A percentile compares a stretch with the other conserved stretches of the same genome.
Evolutionary conservation across 2,797 vertebrate genomes (phyloP).

Genomic region (Melanotaenia trifasciata): DNA sequence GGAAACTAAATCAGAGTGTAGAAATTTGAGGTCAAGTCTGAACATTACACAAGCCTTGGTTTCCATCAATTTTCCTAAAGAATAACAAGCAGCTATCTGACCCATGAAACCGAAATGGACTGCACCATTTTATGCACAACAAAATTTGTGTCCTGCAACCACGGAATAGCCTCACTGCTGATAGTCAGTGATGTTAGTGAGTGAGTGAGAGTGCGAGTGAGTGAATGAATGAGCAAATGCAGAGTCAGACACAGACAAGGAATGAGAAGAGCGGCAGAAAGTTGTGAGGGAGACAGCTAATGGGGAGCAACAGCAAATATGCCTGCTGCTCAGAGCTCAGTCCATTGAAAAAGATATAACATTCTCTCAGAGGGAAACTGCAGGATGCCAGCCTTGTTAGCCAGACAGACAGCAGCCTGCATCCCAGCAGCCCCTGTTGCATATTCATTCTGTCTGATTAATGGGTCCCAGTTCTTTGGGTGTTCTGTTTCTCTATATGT

Average conservation of each 20-base stretch:
- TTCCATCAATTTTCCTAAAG: neutral
- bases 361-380: slow-evolving; percentile 50
- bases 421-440: slow-evolving; percentile 61
- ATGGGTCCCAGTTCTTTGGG: slow-evolving; percentile 56
- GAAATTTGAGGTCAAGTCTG: neutral
- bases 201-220: slow-evolving; percentile 24
- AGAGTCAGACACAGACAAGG: slow-evolving; percentile 30
- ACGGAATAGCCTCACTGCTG: slow-evolving; percentile 16
- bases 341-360: slow-evolving; percentile 55
- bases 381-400: slow-evolving; percentile 68
- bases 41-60: neutral
- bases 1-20: neutral
- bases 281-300: slow-evolving; percentile 40
- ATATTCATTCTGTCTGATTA: slow-evolving; percentile 76
- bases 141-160: slow-evolving; percentile 13
- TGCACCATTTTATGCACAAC: neutral
- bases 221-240: slow-evolving; percentile 31
- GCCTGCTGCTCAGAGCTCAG: slow-evolving; percentile 59
- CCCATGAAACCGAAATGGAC: neutral
- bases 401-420: slow-evolving; percentile 62
- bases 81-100: neutral
- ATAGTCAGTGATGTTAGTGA: slow-evolving; percentile 33
- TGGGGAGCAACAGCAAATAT: slow-evolving; percentile 36
- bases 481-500: slow-evolving; percentile 54
- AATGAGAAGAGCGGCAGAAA: slow-evolving; percentile 32